Base-by-base conservation (phyloP, 2,797 vertebrate species). In the Phrynocephalus forsythii region DNA sequence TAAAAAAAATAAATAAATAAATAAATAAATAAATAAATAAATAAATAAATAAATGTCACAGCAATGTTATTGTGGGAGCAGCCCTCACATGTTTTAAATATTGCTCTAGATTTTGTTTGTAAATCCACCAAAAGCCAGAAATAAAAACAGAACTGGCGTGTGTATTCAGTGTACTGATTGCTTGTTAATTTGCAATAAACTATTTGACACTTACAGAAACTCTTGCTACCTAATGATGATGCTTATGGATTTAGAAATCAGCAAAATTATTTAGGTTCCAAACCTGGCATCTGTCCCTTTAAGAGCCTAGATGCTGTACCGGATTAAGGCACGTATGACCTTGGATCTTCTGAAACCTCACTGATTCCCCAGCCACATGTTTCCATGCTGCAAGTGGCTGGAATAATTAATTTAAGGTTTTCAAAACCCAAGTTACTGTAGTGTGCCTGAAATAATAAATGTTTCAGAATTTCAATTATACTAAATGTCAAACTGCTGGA, bases 381-480 rank as follows among this genome's bases (percentile, higher is more conserved):
- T 95, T 95, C 88, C 86, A 94, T 95, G 93, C 91, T 92, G 91
- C 91, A 95, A 95, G 93, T 85, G 89, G 88, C 93, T 94, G 67
- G 94, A 94, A 94, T 94, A 89, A 95, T 95, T 95, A 94, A 92
- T 93, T 92, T 91, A 95, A 94, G 93, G 92, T 94, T 92, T 85
- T 95, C 92, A 96, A 95, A 95, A 93, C 73, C 81, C 78, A 91
- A 95, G 92, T 94, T 95, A 93, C 91, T 91, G 87, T 91, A 94
- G 88, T 84, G 82, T 95, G 95, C 92, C 95, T 92, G 93, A 95
- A 95, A 94, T 94, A 96, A 97, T 96, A 95, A 96, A 96, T 92
- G 92, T 95, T 95, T 96, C 92, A 94, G 94, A 93, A 91, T 95
- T 96, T 96, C 94, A 97, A 94, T 96, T 96, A 96, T 92, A 91